Base-by-base conservation (phyloP, 2,888 invertebrate species). In the Xanthorhoe spadicearia region DNA sequence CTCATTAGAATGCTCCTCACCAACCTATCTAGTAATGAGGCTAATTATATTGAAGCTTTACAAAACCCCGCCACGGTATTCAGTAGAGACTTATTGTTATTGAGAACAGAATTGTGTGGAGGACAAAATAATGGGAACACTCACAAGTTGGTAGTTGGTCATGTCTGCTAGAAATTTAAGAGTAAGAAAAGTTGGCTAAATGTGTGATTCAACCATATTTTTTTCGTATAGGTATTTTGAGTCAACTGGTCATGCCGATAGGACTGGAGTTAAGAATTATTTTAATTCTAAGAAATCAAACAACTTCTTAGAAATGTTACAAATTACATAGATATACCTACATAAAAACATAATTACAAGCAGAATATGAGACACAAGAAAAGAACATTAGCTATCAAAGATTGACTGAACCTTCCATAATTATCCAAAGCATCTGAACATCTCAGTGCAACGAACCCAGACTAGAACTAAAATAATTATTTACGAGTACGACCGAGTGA, bases 1-100 rank as follows among this genome's bases (percentile, higher is more conserved):
- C 67, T 71, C 70, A 73, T 73, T 73, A 73, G 60, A 69, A 70
- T 72, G 64, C 70, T 68, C 58, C 48, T 63, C 62, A 56, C 66
- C 60, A 59, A 58, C 53, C 62, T 62, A 67, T 70, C 62, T 55
- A 48, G 57, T 73, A 71, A 72, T 73, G 67, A 64, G 59, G 63
- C 61, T 66, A 59, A 66, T 71, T 64, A 66, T 62, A 62, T 64
- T 17, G 61, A 19, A 62, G 62, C 58, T 57, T 62, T 55, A 55
- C 32, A 62, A 53, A 43, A 46, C 32, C 0, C 23, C 35, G 48
- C 32, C n/a, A 35, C 48, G 5, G 60, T 46, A 43, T 32, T 55
- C 17, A 15, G 19, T 55, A 60, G 60, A 32, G 15, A 28, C 18
- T 35, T 7, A 28, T 35, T 55, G 55, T 13, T 19, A 19, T 52